Evolutionary conservation across 2,888 invertebrate species (phyloP).

Genomic region (Hydrotaea diabolus): DNA sequence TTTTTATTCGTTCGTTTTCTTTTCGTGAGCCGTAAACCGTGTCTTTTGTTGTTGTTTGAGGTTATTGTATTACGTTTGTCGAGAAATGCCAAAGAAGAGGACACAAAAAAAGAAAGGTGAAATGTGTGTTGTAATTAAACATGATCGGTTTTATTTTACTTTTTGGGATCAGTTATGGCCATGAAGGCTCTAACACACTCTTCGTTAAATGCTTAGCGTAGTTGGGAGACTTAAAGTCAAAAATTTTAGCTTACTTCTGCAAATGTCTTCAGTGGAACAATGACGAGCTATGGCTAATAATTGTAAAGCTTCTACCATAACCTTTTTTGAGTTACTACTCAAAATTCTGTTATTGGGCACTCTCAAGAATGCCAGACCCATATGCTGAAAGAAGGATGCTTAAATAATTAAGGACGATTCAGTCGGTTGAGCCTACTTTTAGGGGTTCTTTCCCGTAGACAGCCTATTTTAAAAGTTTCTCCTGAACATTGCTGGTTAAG

Average conservation of each 20-base stretch:
- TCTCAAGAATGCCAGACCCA: no score
- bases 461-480: no score
- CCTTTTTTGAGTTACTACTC: no score
- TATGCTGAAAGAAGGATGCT: no score
- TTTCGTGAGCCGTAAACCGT: constrained; percentile 9
- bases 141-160: constrained; percentile 52
- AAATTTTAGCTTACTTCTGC: background rate
- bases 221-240: background rate
- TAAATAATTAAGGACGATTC: no score
- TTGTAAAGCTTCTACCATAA: no score
- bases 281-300: no score
- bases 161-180: background rate
- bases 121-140: constrained; percentile 67
- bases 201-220: background rate
- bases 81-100: constrained; percentile 57
- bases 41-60: constrained; percentile 8
- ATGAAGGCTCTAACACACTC: background rate
- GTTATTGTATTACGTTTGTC: constrained; percentile 46
- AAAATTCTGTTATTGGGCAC: no score
- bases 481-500: no score
- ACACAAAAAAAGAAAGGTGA: constrained; percentile 65
- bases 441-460: no score
- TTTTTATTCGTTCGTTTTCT: background rate
- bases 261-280: no score
- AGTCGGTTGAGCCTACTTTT: no score